Conservation (phyloP, 1,140 invertebrate genomes). For the Diachasma alloeum region DNA sequence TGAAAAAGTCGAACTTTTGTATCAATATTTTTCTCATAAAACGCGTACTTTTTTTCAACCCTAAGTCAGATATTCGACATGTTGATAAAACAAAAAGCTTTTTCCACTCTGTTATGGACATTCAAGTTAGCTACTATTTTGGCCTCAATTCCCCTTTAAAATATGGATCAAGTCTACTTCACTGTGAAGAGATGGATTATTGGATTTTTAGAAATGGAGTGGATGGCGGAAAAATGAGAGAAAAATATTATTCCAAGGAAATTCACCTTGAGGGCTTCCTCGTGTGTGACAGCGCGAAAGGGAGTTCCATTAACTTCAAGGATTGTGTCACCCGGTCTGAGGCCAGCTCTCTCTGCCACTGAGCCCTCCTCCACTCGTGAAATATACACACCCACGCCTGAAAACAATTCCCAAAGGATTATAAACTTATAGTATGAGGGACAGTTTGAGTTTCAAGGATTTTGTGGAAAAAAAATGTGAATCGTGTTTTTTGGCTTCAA, state of each 20-base stretch:
- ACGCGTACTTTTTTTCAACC: too few relatives aligned
- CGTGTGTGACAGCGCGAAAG: conserved; percentile 85
- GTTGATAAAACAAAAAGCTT: too few relatives aligned
- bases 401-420: conserved; percentile 53
- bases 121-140: background rate
- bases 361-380: conserved; percentile 87
- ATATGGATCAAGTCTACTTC: background rate
- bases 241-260: conserved; percentile 8
- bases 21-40: too few relatives aligned
- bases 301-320: conserved; percentile 88
- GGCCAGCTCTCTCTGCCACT: conserved; percentile 82
- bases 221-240: background rate
- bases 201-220: background rate
- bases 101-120: background rate
- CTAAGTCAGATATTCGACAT: too few relatives aligned
- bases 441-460: background rate
- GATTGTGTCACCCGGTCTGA: conserved; percentile 88
- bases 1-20: too few relatives aligned
- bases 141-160: background rate
- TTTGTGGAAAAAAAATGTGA: background rate
- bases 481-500: background rate
- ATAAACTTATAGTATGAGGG: background rate
- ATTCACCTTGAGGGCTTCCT: conserved; percentile 86
- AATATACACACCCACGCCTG: conserved; percentile 87
- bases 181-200: background rate